Percentiles rank a stretch among this genome's conserved stretches.
phyloP scores from a whole-genome alignment of 2,888 invertebrate genomes.

The Pseudococcus viburni region DNA sequence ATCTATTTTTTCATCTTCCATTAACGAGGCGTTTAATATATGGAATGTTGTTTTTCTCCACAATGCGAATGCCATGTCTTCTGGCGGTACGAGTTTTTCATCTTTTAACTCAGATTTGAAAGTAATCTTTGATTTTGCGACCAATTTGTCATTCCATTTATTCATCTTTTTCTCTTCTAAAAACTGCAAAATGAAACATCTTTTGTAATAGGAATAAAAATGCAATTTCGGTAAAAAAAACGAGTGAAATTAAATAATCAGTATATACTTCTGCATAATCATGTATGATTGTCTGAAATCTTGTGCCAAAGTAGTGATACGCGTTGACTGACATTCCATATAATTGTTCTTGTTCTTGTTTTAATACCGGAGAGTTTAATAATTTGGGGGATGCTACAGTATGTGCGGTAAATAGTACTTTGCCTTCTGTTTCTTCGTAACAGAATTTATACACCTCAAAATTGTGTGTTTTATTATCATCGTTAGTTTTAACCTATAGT shows the following conservation, averaged over 20 bases:
- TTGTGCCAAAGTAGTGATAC: too few relatives aligned
- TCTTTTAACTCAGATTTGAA: neutral
- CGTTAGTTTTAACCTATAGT: neutral
- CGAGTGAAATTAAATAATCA: neutral
- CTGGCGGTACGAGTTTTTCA: neutral
- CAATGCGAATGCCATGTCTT: neutral
- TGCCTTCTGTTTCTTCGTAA: neutral
- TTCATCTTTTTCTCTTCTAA: neutral
- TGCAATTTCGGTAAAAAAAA: neutral
- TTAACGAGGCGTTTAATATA: neutral
- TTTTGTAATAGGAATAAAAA: too few relatives aligned
- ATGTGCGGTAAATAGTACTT: neutral
- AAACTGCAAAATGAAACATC: too few relatives aligned
- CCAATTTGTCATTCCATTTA: neutral
- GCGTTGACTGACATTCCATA: neutral
- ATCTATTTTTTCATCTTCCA: neutral
- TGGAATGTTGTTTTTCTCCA: neutral
- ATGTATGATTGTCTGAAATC: too few relatives aligned
- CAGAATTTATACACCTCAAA: neutral
- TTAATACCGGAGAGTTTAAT: neutral
- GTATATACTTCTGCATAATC: too few relatives aligned
- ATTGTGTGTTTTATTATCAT: neutral
- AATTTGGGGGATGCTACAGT: neutral
- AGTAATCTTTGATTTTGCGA: neutral
- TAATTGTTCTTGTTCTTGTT: neutral